These are phyloP conservation scores for Stichodactyla helianthus DNA, from an alignment of 64 coral and sea anemone genomes.

Conservation along the genomic window DNA sequence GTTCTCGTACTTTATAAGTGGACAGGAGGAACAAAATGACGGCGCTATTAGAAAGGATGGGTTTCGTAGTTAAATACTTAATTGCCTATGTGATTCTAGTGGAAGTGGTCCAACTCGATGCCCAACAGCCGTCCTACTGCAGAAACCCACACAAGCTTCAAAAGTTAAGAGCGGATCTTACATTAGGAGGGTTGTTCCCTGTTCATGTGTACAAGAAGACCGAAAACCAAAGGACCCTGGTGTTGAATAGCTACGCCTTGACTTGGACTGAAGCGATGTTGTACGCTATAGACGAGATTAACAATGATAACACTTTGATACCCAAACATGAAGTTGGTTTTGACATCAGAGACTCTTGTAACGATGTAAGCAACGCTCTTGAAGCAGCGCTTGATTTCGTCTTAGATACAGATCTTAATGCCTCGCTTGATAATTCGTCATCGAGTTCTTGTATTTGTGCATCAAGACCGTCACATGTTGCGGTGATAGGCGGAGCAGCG, in stretches of 20 bases:
- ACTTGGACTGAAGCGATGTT: constrained; percentile 90
- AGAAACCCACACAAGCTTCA: background rate
- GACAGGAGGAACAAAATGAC: background rate
- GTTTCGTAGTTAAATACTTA: background rate
- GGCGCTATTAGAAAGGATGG: background rate
- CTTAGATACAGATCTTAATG: constrained; percentile 16
- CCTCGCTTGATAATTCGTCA: constrained; percentile 1
- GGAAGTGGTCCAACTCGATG: background rate
- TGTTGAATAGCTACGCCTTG: constrained; percentile 65
- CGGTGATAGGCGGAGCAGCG: constrained; percentile 79
- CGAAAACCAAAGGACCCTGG: constrained; percentile 12
- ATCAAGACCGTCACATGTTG: constrained; percentile 35
- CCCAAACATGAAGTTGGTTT: constrained; percentile 56
- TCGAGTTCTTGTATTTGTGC: background rate
- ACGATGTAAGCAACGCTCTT: constrained; percentile 63
- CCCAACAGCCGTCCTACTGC: background rate
- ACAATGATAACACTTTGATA: constrained; percentile 26
- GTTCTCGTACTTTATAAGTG: background rate
- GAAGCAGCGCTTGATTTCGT: constrained; percentile 60
- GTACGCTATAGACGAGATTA: constrained; percentile 74
- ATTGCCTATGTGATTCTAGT: background rate
- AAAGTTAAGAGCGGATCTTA: constrained; percentile 14
- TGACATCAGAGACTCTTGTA: constrained; percentile 90
- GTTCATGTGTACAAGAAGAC: constrained; percentile 44
- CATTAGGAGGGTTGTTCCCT: constrained; percentile 69